Evolutionary conservation across 2,113 vertebrate genomes (phyloP), one percentile per base, ranked within the genome.

Genomic region (Festucalex cinctus): DNA sequence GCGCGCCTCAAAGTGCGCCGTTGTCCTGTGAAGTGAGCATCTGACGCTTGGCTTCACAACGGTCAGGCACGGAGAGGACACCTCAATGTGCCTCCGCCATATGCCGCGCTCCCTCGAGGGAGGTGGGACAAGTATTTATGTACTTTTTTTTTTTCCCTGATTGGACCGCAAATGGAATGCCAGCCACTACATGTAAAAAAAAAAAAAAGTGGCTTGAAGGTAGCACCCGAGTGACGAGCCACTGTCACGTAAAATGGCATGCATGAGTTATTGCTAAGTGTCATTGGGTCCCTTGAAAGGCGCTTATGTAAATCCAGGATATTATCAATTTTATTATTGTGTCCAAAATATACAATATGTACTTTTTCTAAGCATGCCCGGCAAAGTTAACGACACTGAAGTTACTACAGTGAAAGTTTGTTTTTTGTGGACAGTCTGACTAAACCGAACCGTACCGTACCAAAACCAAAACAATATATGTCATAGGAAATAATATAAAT

Each of bases 1-100:
- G 26, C 26, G 26, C 54, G 26, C 74, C 54, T 32, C 22, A 65
- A 22, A 68, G 54, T 16, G 65, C 68, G 66, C 46, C 10, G 12
- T 68, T 65, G 60, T 78, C 73, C 56, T 88, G 73, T 88, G 74
- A 84, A 86, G 81, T 77, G 61, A 70, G 71, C 65, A 77, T 88
- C 81, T 77, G 75, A 85, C 66, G 63, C 41, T 83, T 88, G 80
- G 88, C 83, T 79, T 49, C 69, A 65, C 60, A 63, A 70, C 9
- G 32, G 28, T 80, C 69, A 61, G 26, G 60, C 56, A 67, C 51
- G 73, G 51, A 74, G 67, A 76, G 75, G 74, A 76, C 74, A 77
- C 77, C 78, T 78, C 75, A 83, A 81, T 85, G 71, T 78, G 74
- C 63, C 76, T 76, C 62, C 74, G 65, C 85, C 84, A 83, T 88